Base-by-base conservation (phyloP, 2,113 vertebrate species). In the Platycercus adscitus region DNA sequence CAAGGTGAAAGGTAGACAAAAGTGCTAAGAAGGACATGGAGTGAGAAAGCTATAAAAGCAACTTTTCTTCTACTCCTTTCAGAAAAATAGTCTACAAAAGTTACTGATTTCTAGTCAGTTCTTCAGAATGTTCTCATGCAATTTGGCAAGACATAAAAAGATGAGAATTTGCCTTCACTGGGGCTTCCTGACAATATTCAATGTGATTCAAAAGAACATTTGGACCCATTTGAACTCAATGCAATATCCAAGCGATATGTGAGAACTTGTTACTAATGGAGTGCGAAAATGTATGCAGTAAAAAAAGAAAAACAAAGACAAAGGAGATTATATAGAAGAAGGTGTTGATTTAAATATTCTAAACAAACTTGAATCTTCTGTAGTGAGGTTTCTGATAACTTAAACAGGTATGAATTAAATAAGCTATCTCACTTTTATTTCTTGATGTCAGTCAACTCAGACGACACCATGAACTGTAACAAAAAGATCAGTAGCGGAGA, bases 141-240 rank as follows among this genome's bases (percentile, higher is more conserved):
- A 91, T 61, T 72, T 85, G 26, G 64, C 71, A 88, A 88, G n/a
- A 93, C 91, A 77, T n/a, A 68, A 81, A 88, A 81, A 87, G 4
- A 88, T 60, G 29, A 68, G 24, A 64, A 87, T 81, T 73, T 23
- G 58, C 13, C 41, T 73, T 93, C 79, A 82, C 10, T 82, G 44
- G 16, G 37, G 56, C 73, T 86, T 93, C 43, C 86, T 86, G 46
- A 73, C 16, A 73, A 79, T 61, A 91, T 77, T 76, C 68, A 76
- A 43, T n/a, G 31, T 9, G 49, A 82, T 26, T 86, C 53, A 80
- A 88, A 94, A 73, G 58, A 86, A 29, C 31, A 41, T 73, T 77
- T 94, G 58, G 75, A 69, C 41, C 86, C 60, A 88, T 63, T 5
- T 90, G 72, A 96, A 94, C 76, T 86, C 88, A 80, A 80, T 61